Percentiles rank a stretch among this genome's conserved stretches.
Conservation (phyloP, 2,888 invertebrate genomes). For the Cheilosia impressa region DNA sequence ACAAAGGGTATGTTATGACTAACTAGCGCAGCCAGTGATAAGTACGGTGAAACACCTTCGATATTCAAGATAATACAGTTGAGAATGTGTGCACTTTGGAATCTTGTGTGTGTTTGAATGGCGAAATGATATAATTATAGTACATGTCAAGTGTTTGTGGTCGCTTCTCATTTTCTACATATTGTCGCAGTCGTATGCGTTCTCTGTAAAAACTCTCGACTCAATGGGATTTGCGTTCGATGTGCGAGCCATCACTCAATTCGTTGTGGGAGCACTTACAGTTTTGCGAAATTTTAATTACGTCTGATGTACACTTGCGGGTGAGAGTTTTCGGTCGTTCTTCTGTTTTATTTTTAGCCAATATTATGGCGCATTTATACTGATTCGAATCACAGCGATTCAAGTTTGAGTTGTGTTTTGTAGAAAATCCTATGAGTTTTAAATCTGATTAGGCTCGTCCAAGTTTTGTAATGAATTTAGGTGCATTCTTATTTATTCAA, state of each 20-base stretch:
- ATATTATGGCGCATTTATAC: background rate
- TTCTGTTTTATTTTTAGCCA: background rate
- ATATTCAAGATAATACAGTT: conserved; percentile 57
- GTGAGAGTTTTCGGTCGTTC: conserved; percentile 26
- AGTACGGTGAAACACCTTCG: conserved; percentile 71
- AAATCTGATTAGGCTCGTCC: too few species aligned
- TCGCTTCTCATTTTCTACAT: conserved; percentile 50
- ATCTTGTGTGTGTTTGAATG: conserved; percentile 41
- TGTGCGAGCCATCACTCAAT: conserved; percentile 23
- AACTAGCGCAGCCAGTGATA: conserved; percentile 62
- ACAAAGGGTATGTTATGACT: conserved; percentile 70
- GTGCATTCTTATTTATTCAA: too few species aligned
- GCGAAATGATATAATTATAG: conserved; percentile 68
- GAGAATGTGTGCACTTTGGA: conserved; percentile 37
- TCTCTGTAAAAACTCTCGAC: conserved; percentile 36
- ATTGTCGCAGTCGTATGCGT: conserved; percentile 1
- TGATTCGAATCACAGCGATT: too few species aligned
- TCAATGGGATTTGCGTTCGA: conserved; percentile 20
- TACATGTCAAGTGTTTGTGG: conserved; percentile 65
- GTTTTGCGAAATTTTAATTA: conserved; percentile 42
- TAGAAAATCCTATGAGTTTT: too few species aligned
- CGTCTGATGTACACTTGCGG: conserved; percentile 10
- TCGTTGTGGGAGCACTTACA: conserved; percentile 22
- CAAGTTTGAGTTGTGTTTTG: too few species aligned
- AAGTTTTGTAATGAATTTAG: too few species aligned